Base-by-base conservation (phyloP, 2,888 invertebrate species). In the Empis livida region DNA sequence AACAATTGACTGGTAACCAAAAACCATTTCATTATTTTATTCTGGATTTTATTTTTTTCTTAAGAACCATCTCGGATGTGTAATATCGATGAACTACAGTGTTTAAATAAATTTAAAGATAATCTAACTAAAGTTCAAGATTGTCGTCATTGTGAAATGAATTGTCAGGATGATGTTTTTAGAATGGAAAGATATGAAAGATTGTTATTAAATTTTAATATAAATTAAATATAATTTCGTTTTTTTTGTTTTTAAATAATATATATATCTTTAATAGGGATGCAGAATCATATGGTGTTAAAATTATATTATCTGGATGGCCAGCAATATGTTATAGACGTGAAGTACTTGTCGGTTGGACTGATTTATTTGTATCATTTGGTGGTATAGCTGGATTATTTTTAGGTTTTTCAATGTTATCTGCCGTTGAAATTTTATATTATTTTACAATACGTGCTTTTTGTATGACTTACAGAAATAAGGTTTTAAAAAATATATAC, bases 281-380 rank as follows among this genome's bases (percentile, higher is more conserved):
- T 27, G 8, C 10, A 8, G 35, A 5, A 35, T n/a, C 3, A 32
- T 13, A 4, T n/a, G 13, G 32, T 32, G 5, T 13, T 35, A 13
- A 35, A 13, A 35, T n/a, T 13, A 13, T 1, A n/a, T n/a, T 35
- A 13, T 13, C 5, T n/a, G 16, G 80, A 3, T 83, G 82, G 40
- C 84, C 84, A 1, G 78, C 80, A 75, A 79, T 85, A 17, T 74
- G 81, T 5, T 87, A 83, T 61, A 85, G 84, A 59, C 76, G 86
- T 30, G 85, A 86, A 63, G 84, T 87, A 15, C 73, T 84, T 39
- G 88, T 88, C 61, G 88, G 87, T 47, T 86, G 86, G 85, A 83
- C 87, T 1, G 88, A 88, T 69, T 72, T 88, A 44, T 62, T 87
- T 39, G 87, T 69, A 8, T 69, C 69, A 0, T 69, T 70, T 46